Conservation (phyloP, 1,140 invertebrate genomes). For the Amphibalanus amphitrite region DNA sequence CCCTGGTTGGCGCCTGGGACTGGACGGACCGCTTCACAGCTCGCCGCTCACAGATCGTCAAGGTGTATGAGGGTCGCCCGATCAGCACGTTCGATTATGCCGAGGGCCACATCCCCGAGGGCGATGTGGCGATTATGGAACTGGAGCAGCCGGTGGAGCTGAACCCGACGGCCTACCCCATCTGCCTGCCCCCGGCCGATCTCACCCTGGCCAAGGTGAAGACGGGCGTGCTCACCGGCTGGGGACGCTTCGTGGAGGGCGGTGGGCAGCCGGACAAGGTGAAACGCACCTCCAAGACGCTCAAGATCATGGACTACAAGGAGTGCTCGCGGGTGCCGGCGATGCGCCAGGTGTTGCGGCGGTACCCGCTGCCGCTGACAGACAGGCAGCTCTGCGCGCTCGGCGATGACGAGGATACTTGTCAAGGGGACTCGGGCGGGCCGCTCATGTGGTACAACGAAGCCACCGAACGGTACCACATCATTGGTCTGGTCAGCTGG, state of each 20-base stretch:
- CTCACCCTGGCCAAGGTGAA: slow-evolving; percentile 42
- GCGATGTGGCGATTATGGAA: slow-evolving; percentile 44
- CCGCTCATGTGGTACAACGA: slow-evolving; percentile 2
- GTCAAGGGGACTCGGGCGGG: slow-evolving; percentile 34
- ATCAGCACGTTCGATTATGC: slow-evolving; percentile 28
- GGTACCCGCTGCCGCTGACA: slow-evolving; percentile 33
- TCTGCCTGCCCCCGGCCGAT: slow-evolving; percentile 44
- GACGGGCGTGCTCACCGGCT: slow-evolving; percentile 53
- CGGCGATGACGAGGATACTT: slow-evolving; percentile 36
- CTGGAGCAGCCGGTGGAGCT: slow-evolving; percentile 32
- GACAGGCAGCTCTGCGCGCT: slow-evolving; percentile 36
- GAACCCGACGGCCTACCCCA: slow-evolving; percentile 36
- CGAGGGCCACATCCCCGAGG: slow-evolving; percentile 22
- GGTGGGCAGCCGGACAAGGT: slow-evolving; percentile 50
- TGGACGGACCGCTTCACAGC: slow-evolving; percentile 70
- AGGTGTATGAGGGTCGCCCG: background rate
- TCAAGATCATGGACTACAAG: slow-evolving; percentile 37
- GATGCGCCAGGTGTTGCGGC: background rate
- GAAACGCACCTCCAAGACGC: slow-evolving; percentile 18
- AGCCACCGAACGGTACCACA: background rate
- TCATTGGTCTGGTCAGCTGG: slow-evolving; percentile 11
- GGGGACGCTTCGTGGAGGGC: slow-evolving; percentile 61
- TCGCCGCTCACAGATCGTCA: slow-evolving; percentile 1
- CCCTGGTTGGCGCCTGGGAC: slow-evolving; percentile 56
- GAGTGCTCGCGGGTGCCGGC: slow-evolving; percentile 32